Evolutionary conservation across 2,888 invertebrate genomes (phyloP).

Genomic region (Stenchaetothrips biformis): DNA sequence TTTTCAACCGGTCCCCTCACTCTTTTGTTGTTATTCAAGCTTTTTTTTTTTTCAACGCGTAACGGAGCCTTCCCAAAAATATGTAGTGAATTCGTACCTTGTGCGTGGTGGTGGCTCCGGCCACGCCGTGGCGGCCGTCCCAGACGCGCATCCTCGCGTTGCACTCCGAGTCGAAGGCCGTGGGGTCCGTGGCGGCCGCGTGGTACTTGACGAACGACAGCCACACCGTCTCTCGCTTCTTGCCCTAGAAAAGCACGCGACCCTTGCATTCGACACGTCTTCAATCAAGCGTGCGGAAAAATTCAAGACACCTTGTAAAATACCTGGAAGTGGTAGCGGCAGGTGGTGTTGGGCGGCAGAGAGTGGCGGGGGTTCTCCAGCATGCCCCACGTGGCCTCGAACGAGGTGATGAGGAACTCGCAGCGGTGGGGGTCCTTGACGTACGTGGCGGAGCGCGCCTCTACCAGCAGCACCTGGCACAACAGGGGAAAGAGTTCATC

Average conservation of each 20-base stretch:
- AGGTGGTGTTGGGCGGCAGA: conserved; percentile 74
- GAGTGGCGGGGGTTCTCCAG: conserved; percentile 72
- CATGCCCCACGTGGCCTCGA: conserved; percentile 67
- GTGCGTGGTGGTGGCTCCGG: conserved; percentile 18
- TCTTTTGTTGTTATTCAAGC: conserved; percentile 21
- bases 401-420: conserved; percentile 69
- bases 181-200: conserved; percentile 61
- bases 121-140: conserved; percentile 59
- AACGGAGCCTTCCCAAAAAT: too few species aligned
- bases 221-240: conserved; percentile 73
- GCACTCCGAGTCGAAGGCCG: conserved; percentile 61
- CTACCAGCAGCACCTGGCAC: conserved; percentile 64
- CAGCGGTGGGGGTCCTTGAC: conserved; percentile 68
- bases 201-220: conserved; percentile 79
- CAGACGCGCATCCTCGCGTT: conserved; percentile 69
- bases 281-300: too few species aligned
- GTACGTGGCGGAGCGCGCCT: conserved; percentile 69
- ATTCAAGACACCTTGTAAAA: too few species aligned
- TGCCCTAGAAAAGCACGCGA: conserved; percentile 61
- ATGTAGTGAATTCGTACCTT: too few species aligned
- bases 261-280: too few species aligned
- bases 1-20: conserved; percentile 11
- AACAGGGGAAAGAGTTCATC: conserved; percentile 19
- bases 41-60: too few species aligned
- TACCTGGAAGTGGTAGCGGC: conserved; percentile 69